These are phyloP conservation scores for Ophioderma brevispina DNA, from an alignment of 35 echinoderm and acorn worm genomes.

Conservation along the genomic window DNA sequence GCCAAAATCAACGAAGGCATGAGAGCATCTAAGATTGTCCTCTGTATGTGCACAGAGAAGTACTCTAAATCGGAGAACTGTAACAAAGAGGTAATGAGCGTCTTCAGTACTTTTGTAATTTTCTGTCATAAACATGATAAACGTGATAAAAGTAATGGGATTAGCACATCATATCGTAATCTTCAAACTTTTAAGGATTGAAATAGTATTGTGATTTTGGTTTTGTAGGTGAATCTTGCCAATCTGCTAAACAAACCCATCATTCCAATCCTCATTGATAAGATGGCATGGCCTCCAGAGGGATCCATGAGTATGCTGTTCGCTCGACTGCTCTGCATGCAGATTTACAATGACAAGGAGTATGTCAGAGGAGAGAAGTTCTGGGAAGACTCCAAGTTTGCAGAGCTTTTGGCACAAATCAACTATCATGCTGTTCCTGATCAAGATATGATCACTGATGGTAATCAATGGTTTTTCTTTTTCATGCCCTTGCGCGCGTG, in stretches of 20 bases:
- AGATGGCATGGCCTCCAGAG: constrained; percentile 84
- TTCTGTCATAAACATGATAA: neutral
- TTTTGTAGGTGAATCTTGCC: constrained; percentile 85
- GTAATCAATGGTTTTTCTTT: too few species aligned
- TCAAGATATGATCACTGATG: constrained; percentile 81
- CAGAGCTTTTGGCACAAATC: constrained; percentile 82
- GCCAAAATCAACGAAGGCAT: constrained; percentile 92
- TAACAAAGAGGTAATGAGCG: constrained; percentile 82
- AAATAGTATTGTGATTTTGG: neutral
- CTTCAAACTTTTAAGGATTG: neutral
- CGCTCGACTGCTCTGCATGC: constrained; percentile 96
- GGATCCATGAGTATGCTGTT: constrained; percentile 99
- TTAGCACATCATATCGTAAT: too few species aligned
- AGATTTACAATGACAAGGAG: constrained; percentile 81
- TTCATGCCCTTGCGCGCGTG: too few species aligned
- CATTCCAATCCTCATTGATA: constrained; percentile 92
- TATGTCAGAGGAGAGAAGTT: constrained; percentile 96
- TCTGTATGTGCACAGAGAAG: constrained; percentile 92
- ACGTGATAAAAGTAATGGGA: neutral
- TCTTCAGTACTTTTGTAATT: neutral
- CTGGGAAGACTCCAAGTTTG: constrained; percentile 89
- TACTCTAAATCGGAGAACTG: constrained; percentile 96
- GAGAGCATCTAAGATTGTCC: constrained; percentile 87
- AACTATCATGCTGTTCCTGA: constrained; percentile 81
- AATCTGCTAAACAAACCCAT: constrained; percentile 98